Conservation (phyloP, 1,140 invertebrate genomes). For the Copidosoma floridanum region DNA sequence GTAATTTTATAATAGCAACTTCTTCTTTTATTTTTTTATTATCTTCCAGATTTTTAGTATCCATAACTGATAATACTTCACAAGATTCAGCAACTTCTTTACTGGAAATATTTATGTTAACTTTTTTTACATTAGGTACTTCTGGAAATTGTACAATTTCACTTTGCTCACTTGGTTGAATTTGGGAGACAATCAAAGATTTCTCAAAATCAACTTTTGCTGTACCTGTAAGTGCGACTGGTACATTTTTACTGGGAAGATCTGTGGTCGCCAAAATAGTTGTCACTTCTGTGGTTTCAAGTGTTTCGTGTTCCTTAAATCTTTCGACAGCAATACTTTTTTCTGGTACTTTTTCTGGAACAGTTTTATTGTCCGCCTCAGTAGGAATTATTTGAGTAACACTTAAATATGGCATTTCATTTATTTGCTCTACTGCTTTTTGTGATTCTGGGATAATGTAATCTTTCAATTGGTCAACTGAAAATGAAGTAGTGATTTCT, state of each 20-base stretch:
- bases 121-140: too few relatives aligned
- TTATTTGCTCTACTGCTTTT: constrained; percentile 30
- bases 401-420: constrained; percentile 31
- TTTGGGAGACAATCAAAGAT: constrained; percentile 30
- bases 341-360: constrained; percentile 28
- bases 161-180: constrained; percentile 27
- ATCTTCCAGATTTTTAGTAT: too few relatives aligned
- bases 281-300: constrained; percentile 38
- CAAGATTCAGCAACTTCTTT: constrained; percentile 45
- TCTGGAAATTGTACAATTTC: constrained; percentile 31
- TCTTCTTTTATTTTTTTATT: constrained; percentile 1
- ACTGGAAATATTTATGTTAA: constrained; percentile 31
- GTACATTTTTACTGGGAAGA: constrained; percentile 20
- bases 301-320: constrained; percentile 32
- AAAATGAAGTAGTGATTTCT: constrained; percentile 31
- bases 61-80: constrained; percentile 39
- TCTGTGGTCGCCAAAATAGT: constrained; percentile 29
- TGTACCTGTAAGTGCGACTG: constrained; percentile 27
- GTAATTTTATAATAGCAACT: constrained; percentile 1
- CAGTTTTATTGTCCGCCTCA: constrained; percentile 33
- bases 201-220: constrained; percentile 25
- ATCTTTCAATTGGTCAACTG: constrained; percentile 26
- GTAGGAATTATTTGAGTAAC: constrained; percentile 30
- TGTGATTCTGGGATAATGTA: constrained; percentile 28
- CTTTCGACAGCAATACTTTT: constrained; percentile 24